Evolutionary conservation across 2,797 vertebrate genomes (phyloP).

Genomic region (Brachyrhaphis roseni): DNA sequence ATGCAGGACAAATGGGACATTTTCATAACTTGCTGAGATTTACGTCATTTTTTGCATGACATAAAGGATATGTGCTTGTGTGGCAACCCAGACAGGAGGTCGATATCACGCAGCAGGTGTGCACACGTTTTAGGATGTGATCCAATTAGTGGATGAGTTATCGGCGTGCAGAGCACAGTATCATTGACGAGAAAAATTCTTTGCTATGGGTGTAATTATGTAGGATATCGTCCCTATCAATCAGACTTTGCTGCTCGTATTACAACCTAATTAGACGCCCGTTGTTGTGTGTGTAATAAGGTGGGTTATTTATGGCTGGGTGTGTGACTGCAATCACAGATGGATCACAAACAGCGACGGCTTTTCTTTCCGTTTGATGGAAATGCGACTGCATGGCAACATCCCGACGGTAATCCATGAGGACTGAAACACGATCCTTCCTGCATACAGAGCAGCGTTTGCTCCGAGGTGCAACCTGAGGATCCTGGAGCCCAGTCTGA

Average conservation of each 20-base stretch:
- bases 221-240: not conserved
- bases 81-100: not conserved
- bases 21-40: not conserved
- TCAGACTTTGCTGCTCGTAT: not conserved
- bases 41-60: not conserved
- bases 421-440: not conserved
- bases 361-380: not conserved
- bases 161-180: too few relatives aligned
- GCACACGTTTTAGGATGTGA: not conserved
- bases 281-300: not conserved
- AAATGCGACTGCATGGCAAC: not conserved
- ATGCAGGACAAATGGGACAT: not conserved
- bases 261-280: not conserved
- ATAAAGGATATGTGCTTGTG: not conserved
- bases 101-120: not conserved
- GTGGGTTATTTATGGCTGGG: not conserved
- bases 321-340: not conserved
- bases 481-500: not conserved
- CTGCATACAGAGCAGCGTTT: not conserved
- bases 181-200: not conserved
- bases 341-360: not conserved
- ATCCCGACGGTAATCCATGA: not conserved
- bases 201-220: not conserved
- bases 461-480: not conserved
- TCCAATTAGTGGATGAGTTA: slow-evolving; percentile 3